phyloP scores from a whole-genome alignment of 2,888 invertebrate species.

The Cotesia congregata region DNA sequence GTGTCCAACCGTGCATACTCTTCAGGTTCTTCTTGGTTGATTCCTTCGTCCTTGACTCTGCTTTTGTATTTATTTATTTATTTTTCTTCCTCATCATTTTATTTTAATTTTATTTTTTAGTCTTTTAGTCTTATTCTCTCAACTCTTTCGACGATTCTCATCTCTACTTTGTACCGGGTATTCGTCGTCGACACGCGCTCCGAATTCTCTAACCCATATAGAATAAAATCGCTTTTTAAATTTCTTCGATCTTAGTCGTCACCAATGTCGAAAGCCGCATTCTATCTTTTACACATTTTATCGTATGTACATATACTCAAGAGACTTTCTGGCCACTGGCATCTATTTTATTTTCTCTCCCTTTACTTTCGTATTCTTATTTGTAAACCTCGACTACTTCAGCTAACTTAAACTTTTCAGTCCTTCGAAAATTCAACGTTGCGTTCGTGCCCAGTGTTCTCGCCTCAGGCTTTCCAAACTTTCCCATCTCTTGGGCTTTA shows the following conservation, averaged over 20 bases:
- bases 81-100: conserved; percentile 10
- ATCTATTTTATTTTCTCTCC: conserved; percentile 44
- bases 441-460: conserved; percentile 26
- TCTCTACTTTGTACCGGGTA: background rate
- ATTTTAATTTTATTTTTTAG: conserved; percentile 25
- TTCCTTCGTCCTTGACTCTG: conserved; percentile 24
- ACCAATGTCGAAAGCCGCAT: conserved; percentile 16
- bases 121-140: conserved; percentile 4
- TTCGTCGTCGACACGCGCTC: conserved; percentile 3
- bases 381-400: conserved; percentile 32
- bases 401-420: conserved; percentile 37
- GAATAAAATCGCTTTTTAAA: conserved; percentile 4
- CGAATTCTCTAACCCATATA: conserved; percentile 2
- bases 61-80: conserved; percentile 23
- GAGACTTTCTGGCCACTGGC: conserved; percentile 45
- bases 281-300: conserved; percentile 12
- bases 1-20: conserved; percentile 27
- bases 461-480: conserved; percentile 58
- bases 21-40: conserved; percentile 25
- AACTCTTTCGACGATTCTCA: conserved; percentile 11
- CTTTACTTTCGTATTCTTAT: conserved; percentile 49
- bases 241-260: conserved; percentile 6
- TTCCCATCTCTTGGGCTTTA: conserved; percentile 56
- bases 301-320: background rate
- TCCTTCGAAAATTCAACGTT: conserved; percentile 36